phyloP scores from a whole-genome alignment of 2,113 vertebrate genomes.

The Typhlomys cinereus region DNA sequence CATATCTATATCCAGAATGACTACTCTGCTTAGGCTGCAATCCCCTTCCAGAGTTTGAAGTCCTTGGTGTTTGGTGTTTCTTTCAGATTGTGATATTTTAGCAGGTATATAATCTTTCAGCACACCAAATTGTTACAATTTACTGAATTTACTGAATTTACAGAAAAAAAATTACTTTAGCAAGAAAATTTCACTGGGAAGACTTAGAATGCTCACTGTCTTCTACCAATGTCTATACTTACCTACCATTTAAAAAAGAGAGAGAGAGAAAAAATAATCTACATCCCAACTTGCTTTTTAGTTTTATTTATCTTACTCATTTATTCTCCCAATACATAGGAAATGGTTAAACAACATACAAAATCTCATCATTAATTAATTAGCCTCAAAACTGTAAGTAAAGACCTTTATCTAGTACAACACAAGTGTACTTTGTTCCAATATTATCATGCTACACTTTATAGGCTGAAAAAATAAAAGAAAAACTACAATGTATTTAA shows the following conservation, averaged over 20 bases:
- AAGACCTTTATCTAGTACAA: slow-evolving; percentile 48
- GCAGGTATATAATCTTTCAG: neutral
- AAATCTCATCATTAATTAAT: slow-evolving; percentile 30
- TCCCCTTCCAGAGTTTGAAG: neutral
- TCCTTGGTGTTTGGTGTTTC: neutral
- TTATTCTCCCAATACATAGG: neutral
- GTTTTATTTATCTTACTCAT: slow-evolving; percentile 10
- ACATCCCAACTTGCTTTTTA: slow-evolving; percentile 42
- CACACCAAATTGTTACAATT: neutral
- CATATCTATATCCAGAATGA: neutral
- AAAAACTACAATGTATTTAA: neutral
- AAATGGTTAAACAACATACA: neutral
- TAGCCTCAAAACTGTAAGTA: slow-evolving; percentile 25
- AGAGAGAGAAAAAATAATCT: neutral
- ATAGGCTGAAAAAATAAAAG: slow-evolving; percentile 3
- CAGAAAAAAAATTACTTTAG: neutral
- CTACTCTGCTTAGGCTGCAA: neutral
- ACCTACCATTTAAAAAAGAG: too few relatives aligned
- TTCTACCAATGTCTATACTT: slow-evolving; percentile 13
- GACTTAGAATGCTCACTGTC: neutral
- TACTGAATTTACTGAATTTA: neutral
- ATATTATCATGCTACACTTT: slow-evolving; percentile 16
- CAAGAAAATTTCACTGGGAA: slow-evolving; percentile 1
- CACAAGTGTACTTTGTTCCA: slow-evolving; percentile 24
- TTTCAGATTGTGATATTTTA: neutral